A percentile compares a stretch with the other conserved stretches of the same genome.
Evolutionary conservation across 2,888 invertebrate species (phyloP).

Genomic region (Chrysotoxum bicinctum): DNA sequence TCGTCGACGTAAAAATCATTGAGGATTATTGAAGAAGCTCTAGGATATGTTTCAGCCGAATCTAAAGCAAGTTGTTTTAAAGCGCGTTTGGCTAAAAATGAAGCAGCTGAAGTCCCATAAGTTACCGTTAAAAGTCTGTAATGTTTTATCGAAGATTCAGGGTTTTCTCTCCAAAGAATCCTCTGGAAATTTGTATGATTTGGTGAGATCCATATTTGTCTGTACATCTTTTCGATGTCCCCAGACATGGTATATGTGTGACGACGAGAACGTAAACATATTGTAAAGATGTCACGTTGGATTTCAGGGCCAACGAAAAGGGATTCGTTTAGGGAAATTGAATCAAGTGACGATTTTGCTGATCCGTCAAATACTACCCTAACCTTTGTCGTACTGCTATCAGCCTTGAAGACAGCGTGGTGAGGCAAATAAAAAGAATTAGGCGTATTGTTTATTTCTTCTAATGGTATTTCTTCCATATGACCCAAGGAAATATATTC

Average conservation of each 20-base stretch:
- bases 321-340: conserved; percentile 37
- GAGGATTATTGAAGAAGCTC: no score
- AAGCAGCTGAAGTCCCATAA: no score
- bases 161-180: conserved; percentile 42
- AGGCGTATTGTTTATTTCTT: background rate
- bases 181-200: conserved; percentile 43
- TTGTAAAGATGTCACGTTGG: conserved; percentile 30
- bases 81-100: conserved; percentile 49
- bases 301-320: conserved; percentile 40
- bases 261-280: no score
- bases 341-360: conserved; percentile 29
- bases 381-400: no score
- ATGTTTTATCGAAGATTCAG: no score
- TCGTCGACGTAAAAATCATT: no score
- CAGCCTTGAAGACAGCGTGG: no score
- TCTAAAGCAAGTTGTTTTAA: conserved; percentile 23
- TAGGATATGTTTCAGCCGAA: no score
- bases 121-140: no score
- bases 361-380: no score
- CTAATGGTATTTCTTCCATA: conserved; percentile 30
- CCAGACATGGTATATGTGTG: background rate
- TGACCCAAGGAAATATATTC: conserved; percentile 31
- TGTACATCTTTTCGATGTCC: conserved; percentile 56
- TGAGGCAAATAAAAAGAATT: conserved; percentile 40
- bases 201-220: conserved; percentile 41